Percentiles rank a stretch among this genome's conserved stretches.
Evolutionary conservation across 2,113 vertebrate genomes (phyloP).

Genomic region (Dolichotis patagonum): DNA sequence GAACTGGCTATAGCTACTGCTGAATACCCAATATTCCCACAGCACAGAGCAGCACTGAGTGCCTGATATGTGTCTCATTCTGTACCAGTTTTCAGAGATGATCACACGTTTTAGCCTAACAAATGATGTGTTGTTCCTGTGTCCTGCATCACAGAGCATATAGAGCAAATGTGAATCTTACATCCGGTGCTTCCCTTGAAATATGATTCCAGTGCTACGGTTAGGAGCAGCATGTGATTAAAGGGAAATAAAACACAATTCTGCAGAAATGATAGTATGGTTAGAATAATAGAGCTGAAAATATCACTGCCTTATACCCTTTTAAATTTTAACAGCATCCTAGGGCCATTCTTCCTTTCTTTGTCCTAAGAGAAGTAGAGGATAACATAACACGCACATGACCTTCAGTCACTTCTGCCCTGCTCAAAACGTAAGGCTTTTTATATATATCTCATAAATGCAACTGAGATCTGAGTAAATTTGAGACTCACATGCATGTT

Average conservation of each 20-base stretch:
- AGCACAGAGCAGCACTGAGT: background rate
- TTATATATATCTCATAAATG: background rate
- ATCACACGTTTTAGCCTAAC: background rate
- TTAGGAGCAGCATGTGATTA: background rate
- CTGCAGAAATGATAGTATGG: background rate
- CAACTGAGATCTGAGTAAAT: background rate
- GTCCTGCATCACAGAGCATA: background rate
- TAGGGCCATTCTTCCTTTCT: background rate
- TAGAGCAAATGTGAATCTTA: background rate
- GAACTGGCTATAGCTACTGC: too few species aligned
- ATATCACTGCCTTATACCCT: background rate
- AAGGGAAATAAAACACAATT: background rate
- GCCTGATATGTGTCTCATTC: background rate
- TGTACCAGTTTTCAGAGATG: background rate
- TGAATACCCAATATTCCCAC: background rate
- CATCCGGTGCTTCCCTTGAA: background rate
- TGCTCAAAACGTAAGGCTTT: background rate
- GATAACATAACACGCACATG: background rate
- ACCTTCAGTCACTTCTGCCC: background rate
- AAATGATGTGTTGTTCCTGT: background rate
- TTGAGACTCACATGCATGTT: background rate
- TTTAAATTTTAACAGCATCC: background rate
- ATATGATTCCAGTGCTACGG: background rate
- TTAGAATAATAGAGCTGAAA: background rate
- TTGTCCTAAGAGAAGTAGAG: background rate